Evolutionary conservation across 2,113 vertebrate species (phyloP), one percentile per base, ranked within the genome.

Genomic region (Ptyas mucosa): DNA sequence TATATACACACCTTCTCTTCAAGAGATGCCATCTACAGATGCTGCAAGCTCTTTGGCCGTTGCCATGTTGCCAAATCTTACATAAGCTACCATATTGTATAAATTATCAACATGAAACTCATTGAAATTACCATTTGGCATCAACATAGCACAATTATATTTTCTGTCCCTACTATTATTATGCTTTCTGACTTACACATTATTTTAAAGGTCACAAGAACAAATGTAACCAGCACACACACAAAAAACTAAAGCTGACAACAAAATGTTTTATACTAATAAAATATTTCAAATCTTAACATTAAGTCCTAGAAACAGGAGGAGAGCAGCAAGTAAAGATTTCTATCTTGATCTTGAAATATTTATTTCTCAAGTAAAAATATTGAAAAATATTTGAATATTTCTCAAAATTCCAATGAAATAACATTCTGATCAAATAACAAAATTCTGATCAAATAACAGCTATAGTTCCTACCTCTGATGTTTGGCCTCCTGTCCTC

Each of bases 261-360:
- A 46, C 21, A 92, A 92, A 46, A 88, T 11, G 0, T n/a, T 92
- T 89, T 23, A 85, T 52, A 85, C 53, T 89, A 92, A 75, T 92
- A 87, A 90, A 53, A 4, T 93, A 55, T 86, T 88, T 91, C 90
- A 85, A 93, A 90, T n/a, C 23, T 93, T 93, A 89, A 64, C 90
- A 90, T 26, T 43, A 14, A 93, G 49, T 88, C 92, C 88, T 92
- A 89, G 43, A 89, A 90, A 85, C 3, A 93, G 39, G 39, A 93
- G 91, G 89, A 94, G 91, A 95, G 94, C 81, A 95, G 89, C 90
- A 94, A 94, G 61, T 88, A 91, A 94, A 52, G 61, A 52, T 55
- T 95, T 93, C 93, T 88, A 94, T 94, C 90, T 57, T 94, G 64
- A 55, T 88, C 39, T 95, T 55, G 90, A 93, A 93, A 69, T 93